Percentiles rank a stretch among this genome's conserved stretches.
These are phyloP conservation scores for Gymnodraco acuticeps DNA, from an alignment of 2,797 vertebrate genomes.

Conservation along the genomic window DNA sequence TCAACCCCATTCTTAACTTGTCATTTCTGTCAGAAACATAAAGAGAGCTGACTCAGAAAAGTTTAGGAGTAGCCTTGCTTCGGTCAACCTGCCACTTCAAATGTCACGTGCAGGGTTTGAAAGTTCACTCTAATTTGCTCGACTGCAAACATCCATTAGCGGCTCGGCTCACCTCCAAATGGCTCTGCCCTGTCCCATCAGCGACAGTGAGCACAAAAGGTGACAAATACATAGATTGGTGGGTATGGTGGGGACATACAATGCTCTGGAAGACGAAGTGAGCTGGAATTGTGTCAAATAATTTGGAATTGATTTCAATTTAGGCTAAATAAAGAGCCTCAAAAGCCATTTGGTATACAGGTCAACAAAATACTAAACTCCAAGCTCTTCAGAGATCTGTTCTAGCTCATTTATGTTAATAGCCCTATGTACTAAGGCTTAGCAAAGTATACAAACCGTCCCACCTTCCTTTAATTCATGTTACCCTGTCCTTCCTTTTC, in stretches of 20 bases:
- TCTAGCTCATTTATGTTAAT: too few relatives aligned
- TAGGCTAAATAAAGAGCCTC: background rate
- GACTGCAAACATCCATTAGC: constrained; percentile 45
- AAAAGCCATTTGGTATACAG: background rate
- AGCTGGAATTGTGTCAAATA: background rate
- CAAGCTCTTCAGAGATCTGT: too few relatives aligned
- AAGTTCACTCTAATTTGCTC: constrained; percentile 45
- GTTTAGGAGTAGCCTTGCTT: background rate
- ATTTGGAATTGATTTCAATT: constrained; percentile 1
- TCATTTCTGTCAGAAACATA: constrained; percentile 32
- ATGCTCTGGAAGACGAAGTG: background rate
- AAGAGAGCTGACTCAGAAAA: background rate
- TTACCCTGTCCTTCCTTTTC: too few relatives aligned
- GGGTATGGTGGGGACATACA: background rate
- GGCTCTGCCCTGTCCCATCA: background rate
- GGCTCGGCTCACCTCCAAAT: constrained; percentile 16
- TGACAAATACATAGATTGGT: constrained; percentile 3
- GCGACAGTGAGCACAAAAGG: background rate
- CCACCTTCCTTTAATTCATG: too few relatives aligned
- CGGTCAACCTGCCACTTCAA: constrained; percentile 27
- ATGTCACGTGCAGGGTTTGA: constrained; percentile 22
- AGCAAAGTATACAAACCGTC: too few relatives aligned
- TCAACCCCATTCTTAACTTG: constrained; percentile 10
- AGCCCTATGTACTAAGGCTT: too few relatives aligned
- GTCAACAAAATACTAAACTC: too few relatives aligned